These are phyloP conservation scores for Macrobrachium rosenbergii DNA, from an alignment of 1,140 invertebrate genomes.

Conservation along the genomic window DNA sequence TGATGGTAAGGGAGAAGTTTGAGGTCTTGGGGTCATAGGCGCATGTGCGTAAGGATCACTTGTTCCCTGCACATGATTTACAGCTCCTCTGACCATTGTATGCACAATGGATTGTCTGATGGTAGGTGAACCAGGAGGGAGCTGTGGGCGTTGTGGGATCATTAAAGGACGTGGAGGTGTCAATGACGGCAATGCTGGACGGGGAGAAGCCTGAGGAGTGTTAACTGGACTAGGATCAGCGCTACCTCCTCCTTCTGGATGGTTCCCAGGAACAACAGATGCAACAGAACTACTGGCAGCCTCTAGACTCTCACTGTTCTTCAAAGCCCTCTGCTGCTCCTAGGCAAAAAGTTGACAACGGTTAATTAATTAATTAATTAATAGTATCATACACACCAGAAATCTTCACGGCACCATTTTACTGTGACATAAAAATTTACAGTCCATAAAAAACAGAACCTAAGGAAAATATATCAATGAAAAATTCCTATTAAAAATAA, in stretches of 20 bases:
- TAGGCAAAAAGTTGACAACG: conserved; percentile 16
- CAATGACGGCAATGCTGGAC: conserved; percentile 44
- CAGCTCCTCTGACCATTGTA: conserved; percentile 34
- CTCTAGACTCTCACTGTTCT: conserved; percentile 44
- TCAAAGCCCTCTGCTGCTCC: conserved; percentile 57
- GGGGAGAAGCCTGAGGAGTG: conserved; percentile 55
- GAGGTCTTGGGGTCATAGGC: conserved; percentile 33
- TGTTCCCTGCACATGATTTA: conserved; percentile 22
- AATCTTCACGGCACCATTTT: not conserved
- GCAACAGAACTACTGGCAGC: conserved; percentile 1
- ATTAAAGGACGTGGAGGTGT: conserved; percentile 49
- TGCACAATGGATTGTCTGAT: conserved; percentile 29
- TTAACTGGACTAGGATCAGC: conserved; percentile 37
- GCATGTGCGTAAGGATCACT: conserved; percentile 46
- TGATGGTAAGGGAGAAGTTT: conserved; percentile 47
- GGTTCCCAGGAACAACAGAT: conserved; percentile 22
- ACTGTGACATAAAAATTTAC: not conserved
- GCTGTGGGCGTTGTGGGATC: conserved; percentile 39
- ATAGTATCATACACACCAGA: not conserved
- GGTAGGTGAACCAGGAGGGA: conserved; percentile 39
- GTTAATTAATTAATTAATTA: not conserved
- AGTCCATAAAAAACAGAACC: too few species aligned
- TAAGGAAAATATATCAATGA: too few species aligned
- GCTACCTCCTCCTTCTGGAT: conserved; percentile 32
- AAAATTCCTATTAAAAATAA: too few species aligned